A percentile compares a stretch with the other conserved stretches of the same genome.
Evolutionary conservation across 2,888 invertebrate species (phyloP).

Genomic region (Trachelus troglodyta): DNA sequence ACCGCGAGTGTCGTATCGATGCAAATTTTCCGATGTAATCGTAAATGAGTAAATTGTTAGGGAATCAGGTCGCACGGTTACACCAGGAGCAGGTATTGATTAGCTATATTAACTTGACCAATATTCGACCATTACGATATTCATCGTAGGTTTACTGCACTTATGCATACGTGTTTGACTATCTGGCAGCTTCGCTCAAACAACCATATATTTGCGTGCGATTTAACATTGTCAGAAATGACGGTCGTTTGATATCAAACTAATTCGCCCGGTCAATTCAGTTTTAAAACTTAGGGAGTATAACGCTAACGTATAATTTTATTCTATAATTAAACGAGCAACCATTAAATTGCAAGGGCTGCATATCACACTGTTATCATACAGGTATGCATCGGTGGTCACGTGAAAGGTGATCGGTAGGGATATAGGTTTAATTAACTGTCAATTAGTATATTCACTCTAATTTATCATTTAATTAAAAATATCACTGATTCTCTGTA

Average conservation of each 20-base stretch:
- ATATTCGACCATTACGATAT: neutral
- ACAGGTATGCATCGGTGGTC: neutral
- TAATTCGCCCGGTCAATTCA: neutral
- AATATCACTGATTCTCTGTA: neutral
- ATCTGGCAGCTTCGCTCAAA: neutral
- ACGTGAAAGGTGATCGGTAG: neutral
- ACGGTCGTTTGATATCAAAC: neutral
- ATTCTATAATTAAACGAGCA: neutral
- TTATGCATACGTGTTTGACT: neutral
- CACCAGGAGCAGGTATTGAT: neutral
- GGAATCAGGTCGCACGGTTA: neutral
- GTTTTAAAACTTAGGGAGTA: neutral
- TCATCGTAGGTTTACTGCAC: neutral
- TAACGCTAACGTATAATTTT: neutral
- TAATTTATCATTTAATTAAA: neutral
- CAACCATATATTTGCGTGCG: too few relatives aligned
- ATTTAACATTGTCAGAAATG: neutral
- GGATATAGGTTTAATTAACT: neutral
- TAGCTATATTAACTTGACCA: neutral
- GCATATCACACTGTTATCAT: neutral
- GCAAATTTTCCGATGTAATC: neutral
- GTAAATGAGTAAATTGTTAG: neutral
- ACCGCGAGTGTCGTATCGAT: neutral
- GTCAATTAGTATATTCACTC: neutral
- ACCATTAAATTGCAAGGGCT: neutral